phyloP scores from a whole-genome alignment of 2,888 invertebrate genomes.

The Conus canariensis region DNA sequence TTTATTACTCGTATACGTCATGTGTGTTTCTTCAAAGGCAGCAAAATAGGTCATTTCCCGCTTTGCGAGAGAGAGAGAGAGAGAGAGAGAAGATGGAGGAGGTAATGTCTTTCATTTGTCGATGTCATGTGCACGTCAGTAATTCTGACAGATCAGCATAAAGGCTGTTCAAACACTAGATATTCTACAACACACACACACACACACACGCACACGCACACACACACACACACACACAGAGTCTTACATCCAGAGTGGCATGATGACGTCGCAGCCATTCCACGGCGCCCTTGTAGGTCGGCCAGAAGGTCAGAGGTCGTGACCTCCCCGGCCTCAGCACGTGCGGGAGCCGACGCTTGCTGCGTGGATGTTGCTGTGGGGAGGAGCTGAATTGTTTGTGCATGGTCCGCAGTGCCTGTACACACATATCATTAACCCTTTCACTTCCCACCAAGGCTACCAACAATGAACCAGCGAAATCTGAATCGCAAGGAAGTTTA shows the following conservation, averaged over 20 bases:
- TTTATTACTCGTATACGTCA: no score
- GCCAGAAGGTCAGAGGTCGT: slow-evolving; percentile 31
- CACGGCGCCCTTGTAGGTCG: slow-evolving; percentile 5
- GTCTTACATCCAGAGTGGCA: slow-evolving; percentile 7
- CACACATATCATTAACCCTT: no score
- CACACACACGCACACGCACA: no score
- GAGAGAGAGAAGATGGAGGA: slow-evolving; percentile 13
- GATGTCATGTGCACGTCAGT: background rate
- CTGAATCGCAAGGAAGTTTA: no score
- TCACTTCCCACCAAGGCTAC: no score
- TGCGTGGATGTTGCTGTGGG: background rate
- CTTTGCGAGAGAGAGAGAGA: background rate
- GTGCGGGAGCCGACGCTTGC: slow-evolving; percentile 25
- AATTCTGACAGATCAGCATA: no score
- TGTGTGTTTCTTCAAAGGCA: no score
- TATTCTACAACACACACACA: background rate
- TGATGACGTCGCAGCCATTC: slow-evolving; percentile 22
- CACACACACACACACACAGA: background rate
- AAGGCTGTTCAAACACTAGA: background rate
- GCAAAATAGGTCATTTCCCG: no score
- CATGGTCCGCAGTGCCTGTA: background rate
- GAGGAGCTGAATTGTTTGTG: background rate
- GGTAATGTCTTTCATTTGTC: background rate
- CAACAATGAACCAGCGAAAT: no score
- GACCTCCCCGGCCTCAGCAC: slow-evolving; percentile 24